These are phyloP conservation scores for Neoscelio sp. DNA, from an alignment of 2,888 invertebrate species.

Conservation along the genomic window DNA sequence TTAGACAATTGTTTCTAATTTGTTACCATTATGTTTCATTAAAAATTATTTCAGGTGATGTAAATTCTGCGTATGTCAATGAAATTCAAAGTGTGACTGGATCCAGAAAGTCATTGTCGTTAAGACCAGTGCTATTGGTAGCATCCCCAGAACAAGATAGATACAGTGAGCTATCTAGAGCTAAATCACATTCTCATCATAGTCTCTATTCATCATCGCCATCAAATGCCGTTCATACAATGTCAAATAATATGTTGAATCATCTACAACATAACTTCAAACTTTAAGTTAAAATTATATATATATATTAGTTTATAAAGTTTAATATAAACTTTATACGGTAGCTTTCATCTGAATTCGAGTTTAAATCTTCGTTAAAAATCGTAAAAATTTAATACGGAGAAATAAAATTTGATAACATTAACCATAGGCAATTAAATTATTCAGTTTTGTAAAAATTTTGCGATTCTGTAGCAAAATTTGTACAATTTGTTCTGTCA, in stretches of 20 bases:
- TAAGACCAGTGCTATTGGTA: slow-evolving; percentile 94
- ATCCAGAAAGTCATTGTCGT: slow-evolving; percentile 93
- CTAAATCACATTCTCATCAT: slow-evolving; percentile 82
- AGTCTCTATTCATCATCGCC: slow-evolving; percentile 80
- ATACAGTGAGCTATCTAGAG: slow-evolving; percentile 81
- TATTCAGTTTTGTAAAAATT: too few species aligned
- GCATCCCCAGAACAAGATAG: slow-evolving; percentile 85
- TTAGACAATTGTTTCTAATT: too few species aligned
- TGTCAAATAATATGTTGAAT: slow-evolving; percentile 81
- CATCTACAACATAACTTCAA: slow-evolving; percentile 81
- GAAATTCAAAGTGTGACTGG: slow-evolving; percentile 94
- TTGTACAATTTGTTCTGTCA: too few species aligned
- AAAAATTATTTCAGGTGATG: slow-evolving; percentile 88
- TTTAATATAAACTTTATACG: too few species aligned
- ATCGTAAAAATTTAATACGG: too few species aligned
- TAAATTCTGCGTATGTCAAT: slow-evolving; percentile 94
- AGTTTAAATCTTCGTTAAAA: too few species aligned
- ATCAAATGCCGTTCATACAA: slow-evolving; percentile 80
- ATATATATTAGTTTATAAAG: not conserved
- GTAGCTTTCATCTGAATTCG: too few species aligned
- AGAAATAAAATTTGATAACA: too few species aligned
- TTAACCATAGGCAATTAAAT: too few species aligned
- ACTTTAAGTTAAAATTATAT: slow-evolving; percentile 70
- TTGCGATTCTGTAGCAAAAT: too few species aligned
- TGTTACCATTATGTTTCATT: too few species aligned